Evolutionary conservation across 2,113 vertebrate species (phyloP).

Genomic region (Condylura cristata): DNA sequence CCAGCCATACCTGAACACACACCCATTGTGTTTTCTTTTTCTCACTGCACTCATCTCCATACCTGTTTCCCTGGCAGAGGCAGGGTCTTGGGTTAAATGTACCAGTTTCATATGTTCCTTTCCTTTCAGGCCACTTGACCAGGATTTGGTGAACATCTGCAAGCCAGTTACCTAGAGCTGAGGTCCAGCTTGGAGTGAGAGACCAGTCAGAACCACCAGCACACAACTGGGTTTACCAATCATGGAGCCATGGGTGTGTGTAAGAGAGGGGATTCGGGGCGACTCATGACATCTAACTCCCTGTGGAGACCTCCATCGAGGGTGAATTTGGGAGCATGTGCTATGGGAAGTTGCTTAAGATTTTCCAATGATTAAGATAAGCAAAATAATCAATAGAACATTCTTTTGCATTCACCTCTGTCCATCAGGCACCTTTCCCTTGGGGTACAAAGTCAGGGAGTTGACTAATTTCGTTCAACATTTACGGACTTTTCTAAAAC

Average conservation of each 20-base stretch:
- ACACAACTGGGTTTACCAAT: neutral
- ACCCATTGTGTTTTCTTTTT: neutral
- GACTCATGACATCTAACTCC: fast-evolving
- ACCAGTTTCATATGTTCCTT: neutral
- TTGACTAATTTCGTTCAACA: neutral
- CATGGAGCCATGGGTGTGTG: neutral
- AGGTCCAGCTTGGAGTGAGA: neutral
- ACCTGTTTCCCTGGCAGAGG: neutral
- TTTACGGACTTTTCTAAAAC: neutral
- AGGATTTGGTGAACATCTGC: neutral
- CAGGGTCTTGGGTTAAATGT: neutral
- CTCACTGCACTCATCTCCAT: neutral
- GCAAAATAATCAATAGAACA: neutral
- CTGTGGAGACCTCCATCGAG: neutral
- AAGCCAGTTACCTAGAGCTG: neutral
- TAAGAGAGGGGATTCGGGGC: neutral
- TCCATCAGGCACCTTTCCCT: neutral
- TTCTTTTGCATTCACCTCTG: neutral
- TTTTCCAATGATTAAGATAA: neutral
- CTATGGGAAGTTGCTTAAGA: neutral
- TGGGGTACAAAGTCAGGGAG: neutral
- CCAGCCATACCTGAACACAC: neutral
- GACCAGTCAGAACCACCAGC: neutral
- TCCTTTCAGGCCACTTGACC: neutral
- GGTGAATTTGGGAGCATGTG: neutral